Conservation (phyloP, 2,888 invertebrate genomes). For the Rotaria socialis region DNA sequence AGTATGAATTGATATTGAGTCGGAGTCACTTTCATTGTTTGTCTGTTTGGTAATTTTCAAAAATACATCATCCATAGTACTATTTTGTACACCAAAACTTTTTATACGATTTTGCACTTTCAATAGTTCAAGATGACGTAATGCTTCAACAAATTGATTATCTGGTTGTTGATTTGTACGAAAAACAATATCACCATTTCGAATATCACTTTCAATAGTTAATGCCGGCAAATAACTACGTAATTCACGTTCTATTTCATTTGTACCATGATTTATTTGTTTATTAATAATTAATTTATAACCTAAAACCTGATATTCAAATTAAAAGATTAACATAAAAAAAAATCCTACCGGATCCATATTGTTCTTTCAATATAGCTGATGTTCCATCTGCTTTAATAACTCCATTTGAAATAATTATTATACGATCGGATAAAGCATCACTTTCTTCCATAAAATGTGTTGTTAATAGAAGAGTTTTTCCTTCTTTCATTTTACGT, state of each 20-base stretch:
- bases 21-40: neutral
- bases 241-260: neutral
- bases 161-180: conserved; percentile 24
- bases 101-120: neutral
- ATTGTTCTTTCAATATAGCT: neutral
- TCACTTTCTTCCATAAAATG: conserved; percentile 37
- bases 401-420: neutral
- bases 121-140: neutral
- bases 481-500: conserved; percentile 11
- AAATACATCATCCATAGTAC: conserved; percentile 32
- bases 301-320: neutral
- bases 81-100: conserved; percentile 17
- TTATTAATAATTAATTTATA: neutral
- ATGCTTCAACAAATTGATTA: neutral
- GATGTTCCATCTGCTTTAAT: conserved; percentile 27
- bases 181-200: neutral
- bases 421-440: conserved; percentile 20
- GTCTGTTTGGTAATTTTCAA: neutral
- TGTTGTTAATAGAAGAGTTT: conserved; percentile 30
- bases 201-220: neutral
- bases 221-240: neutral
- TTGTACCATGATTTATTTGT: neutral
- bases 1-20: neutral
- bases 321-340: neutral
- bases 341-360: neutral